Conservation (phyloP, 2,888 invertebrate genomes). For the Antitype chi region DNA sequence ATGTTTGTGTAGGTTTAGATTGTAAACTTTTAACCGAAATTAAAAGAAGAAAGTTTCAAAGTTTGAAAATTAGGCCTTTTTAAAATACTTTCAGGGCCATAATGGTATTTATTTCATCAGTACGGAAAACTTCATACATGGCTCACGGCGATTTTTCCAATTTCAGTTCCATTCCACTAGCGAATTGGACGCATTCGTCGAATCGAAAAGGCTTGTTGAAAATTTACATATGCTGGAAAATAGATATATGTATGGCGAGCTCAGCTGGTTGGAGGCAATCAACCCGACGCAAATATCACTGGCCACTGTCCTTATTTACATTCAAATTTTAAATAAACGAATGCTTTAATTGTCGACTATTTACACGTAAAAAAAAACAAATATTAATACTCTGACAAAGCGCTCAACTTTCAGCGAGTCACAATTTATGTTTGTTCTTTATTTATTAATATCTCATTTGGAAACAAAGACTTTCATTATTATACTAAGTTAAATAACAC, state of each 20-base stretch:
- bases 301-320: constrained; percentile 77
- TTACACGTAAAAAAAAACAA: constrained; percentile 67
- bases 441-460: constrained; percentile 44
- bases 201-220: constrained; percentile 88
- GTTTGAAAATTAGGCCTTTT: background rate
- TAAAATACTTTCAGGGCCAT: constrained; percentile 13
- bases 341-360: constrained; percentile 70
- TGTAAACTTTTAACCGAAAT: background rate
- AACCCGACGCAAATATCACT: constrained; percentile 80
- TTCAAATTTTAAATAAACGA: constrained; percentile 77
- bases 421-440: constrained; percentile 30
- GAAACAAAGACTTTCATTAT: constrained; percentile 43
- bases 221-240: constrained; percentile 87
- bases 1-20: no score
- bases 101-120: constrained; percentile 64
- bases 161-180: constrained; percentile 83
- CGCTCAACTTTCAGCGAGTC: constrained; percentile 11
- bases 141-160: constrained; percentile 84
- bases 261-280: constrained; percentile 82
- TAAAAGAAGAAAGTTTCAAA: background rate
- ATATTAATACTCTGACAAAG: constrained; percentile 8
- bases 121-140: constrained; percentile 69
- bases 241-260: constrained; percentile 74
- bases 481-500: constrained; percentile 64
- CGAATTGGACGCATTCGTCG: constrained; percentile 85